Evolutionary conservation across 2,113 vertebrate species (phyloP).

Genomic region (Arothron firmamentum): DNA sequence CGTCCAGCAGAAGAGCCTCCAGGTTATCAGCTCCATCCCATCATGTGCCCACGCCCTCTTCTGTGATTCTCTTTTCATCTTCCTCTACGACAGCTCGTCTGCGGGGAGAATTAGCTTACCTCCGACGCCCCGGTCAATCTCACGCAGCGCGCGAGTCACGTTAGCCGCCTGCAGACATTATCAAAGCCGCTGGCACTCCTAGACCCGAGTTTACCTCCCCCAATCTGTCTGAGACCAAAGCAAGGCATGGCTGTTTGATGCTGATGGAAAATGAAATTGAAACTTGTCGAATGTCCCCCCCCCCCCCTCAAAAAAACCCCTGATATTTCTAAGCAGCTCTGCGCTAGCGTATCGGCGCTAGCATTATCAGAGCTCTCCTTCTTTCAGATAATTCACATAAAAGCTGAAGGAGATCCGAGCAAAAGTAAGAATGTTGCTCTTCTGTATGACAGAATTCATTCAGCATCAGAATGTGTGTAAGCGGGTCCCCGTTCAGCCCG

Average conservation of each 20-base stretch:
- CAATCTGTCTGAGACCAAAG: conserved; percentile 40
- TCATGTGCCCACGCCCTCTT: conserved; percentile 17
- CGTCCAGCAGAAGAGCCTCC: too few relatives aligned
- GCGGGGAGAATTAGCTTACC: conserved; percentile 56
- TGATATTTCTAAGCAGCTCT: conserved; percentile 54
- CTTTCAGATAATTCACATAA: conserved; percentile 36
- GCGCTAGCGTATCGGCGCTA: conserved; percentile 46
- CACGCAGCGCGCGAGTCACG: conserved; percentile 43
- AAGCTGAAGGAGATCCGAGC: conserved; percentile 21
- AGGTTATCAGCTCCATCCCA: conserved; percentile 22
- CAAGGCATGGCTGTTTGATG: conserved; percentile 41
- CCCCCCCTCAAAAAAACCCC: conserved; percentile 14
- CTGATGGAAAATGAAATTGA: conserved; percentile 71
- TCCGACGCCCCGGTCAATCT: conserved; percentile 65
- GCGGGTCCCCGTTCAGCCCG: conserved; percentile 52
- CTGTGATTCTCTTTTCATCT: conserved; percentile 66
- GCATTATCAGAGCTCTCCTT: conserved; percentile 30
- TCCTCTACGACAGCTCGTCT: conserved; percentile 58
- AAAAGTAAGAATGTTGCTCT: conserved; percentile 17
- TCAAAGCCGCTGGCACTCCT: conserved; percentile 46
- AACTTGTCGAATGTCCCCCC: conserved; percentile 35
- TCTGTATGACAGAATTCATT: conserved; percentile 35
- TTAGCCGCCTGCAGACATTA: conserved; percentile 52
- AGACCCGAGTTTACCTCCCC: conserved; percentile 41
- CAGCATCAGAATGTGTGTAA: conserved; percentile 35